Evolutionary conservation across 1,140 invertebrate genomes (phyloP), one percentile per base, ranked within the genome.

Genomic region (Zaprionus ghesquierei): DNA sequence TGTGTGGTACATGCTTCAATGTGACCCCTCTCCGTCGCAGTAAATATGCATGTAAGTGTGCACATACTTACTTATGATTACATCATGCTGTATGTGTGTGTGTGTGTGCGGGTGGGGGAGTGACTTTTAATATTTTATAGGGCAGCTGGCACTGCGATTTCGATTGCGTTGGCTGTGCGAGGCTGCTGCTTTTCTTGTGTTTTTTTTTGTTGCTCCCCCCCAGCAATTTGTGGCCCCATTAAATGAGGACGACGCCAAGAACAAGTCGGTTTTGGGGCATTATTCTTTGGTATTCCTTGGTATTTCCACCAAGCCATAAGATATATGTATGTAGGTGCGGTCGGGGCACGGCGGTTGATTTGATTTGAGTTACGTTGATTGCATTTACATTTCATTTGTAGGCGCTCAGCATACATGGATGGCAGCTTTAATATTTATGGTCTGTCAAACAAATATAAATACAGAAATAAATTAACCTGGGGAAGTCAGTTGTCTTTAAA

Each of bases 121-220:
- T 55, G 76, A 84, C 77, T 85, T 85, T 84, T 85, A 84, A 84
- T 85, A 80, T 85, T 84, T 85, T 69, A 85, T 85, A 50, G 72
- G 77, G 77, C 81, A 84, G 80, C 76, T 84, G 80, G 75, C 69
- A 79, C 62, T 82, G 80, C 66, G 63, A 68, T 60, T 73, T 27
- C 63, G 59, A 59, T 72, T 66, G 69, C 53, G 51, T 31, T 66
- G 35, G 41, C 54, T 56, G 9, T 9, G 29, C 31, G 33, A 51
- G 13, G 29, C 46, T 64, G 15, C 53, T 54, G 27, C 5, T 31
- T 23, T 13, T 22, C 35, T 31, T 18, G 18, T 13, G 22, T 10
- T 25, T 22, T 27, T 5, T 10, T 41, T 18, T 23, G 20, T n/a
- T n/a, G 4, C 60, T 20, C 10, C 18, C 20, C n/a, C 33, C 25